Evolutionary conservation across 2,113 vertebrate species (phyloP).

Genomic region (Myotis brandtii): DNA sequence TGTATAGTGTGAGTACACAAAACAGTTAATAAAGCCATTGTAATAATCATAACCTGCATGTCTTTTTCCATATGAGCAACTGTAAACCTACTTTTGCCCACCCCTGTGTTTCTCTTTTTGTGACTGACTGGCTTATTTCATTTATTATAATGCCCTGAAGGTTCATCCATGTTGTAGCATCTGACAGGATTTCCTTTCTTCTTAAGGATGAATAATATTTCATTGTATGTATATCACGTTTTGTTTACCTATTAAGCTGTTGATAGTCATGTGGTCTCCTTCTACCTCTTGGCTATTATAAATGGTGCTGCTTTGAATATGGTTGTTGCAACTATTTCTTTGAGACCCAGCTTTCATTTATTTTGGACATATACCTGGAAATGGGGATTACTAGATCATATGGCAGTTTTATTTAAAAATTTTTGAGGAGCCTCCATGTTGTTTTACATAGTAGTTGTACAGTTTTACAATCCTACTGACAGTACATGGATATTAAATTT

Average conservation of each 20-base stretch:
- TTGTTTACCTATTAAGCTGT: conserved; percentile 22
- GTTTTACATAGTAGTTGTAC: not conserved
- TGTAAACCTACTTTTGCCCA: not conserved
- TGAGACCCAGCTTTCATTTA: not conserved
- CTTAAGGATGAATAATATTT: conserved; percentile 23
- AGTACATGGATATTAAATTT: not conserved
- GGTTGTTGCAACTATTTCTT: conserved; percentile 9
- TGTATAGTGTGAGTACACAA: too few species aligned
- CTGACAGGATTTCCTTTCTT: not conserved
- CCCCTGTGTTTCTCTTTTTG: not conserved
- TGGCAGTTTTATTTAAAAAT: not conserved
- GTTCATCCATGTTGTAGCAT: not conserved
- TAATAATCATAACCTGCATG: not conserved
- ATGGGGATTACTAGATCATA: conserved; percentile 3
- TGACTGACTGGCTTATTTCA: conserved; percentile 26
- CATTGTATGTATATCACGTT: not conserved
- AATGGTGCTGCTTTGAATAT: conserved; percentile 15
- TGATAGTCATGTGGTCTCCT: not conserved
- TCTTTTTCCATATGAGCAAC: not conserved
- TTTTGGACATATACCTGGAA: not conserved
- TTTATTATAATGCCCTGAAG: not conserved
- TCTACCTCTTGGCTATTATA: not conserved
- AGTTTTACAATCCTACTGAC: not conserved
- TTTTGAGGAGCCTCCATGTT: not conserved
- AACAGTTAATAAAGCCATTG: not conserved